Conservation (phyloP, 2,888 invertebrate species). For the Amphipyra berbera region DNA sequence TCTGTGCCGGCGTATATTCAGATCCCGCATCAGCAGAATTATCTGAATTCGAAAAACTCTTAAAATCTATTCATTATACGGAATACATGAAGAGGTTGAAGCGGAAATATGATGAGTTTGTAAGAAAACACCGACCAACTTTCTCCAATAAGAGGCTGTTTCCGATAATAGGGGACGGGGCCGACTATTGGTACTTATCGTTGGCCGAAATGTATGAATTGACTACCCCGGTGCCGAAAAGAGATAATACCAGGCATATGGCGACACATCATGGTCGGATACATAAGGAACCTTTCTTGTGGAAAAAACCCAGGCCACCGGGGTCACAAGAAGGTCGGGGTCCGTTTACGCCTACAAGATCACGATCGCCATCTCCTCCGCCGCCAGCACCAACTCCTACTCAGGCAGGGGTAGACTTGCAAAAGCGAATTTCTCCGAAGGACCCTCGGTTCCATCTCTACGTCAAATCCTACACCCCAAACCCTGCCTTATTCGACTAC, state of each 20-base stretch:
- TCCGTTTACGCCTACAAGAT: constrained; percentile 71
- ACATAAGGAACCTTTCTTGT: constrained; percentile 82
- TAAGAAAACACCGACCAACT: constrained; percentile 80
- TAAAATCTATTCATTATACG: constrained; percentile 82
- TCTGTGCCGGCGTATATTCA: constrained; percentile 81
- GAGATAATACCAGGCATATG: constrained; percentile 68
- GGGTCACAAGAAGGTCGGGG: constrained; percentile 69
- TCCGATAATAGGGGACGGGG: constrained; percentile 84
- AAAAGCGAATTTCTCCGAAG: constrained; percentile 49
- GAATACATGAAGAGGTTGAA: constrained; percentile 83
- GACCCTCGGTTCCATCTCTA: constrained; percentile 84
- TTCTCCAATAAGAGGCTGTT: constrained; percentile 84
- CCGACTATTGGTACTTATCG: constrained; percentile 87
- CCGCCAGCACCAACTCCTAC: constrained; percentile 70
- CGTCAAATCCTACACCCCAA: constrained; percentile 80
- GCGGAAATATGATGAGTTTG: constrained; percentile 83
- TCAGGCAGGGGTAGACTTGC: constrained; percentile 53
- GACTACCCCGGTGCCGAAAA: constrained; percentile 66
- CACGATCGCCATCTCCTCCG: constrained; percentile 43
- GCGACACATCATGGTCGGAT: constrained; percentile 75
- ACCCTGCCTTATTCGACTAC: constrained; percentile 82
- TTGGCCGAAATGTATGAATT: constrained; percentile 86
- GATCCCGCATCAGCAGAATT: constrained; percentile 74
- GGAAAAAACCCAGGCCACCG: constrained; percentile 74
- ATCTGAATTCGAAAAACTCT: constrained; percentile 81